phyloP scores from a whole-genome alignment of 2,113 vertebrate species.

The Osmerus mordax region DNA sequence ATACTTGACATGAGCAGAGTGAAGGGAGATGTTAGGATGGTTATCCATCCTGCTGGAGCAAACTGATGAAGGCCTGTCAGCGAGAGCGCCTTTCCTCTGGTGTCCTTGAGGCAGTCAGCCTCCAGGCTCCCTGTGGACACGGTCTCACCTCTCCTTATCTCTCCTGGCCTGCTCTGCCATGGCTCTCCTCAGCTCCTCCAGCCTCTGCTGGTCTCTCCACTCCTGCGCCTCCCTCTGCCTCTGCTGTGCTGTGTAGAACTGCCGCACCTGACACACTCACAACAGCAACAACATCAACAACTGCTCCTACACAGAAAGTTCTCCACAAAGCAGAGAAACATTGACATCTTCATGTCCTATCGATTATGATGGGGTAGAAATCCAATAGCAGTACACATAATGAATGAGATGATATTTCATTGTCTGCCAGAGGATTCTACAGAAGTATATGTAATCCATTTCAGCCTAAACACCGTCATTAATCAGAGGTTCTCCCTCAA shows the following conservation, averaged over 20 bases:
- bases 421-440: conserved; percentile 45
- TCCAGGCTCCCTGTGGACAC: conserved; percentile 6
- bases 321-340: conserved; percentile 25
- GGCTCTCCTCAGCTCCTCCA: conserved; percentile 77
- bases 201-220: conserved; percentile 70
- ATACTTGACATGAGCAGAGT: too few species aligned
- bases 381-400: conserved; percentile 58
- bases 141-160: conserved; percentile 83
- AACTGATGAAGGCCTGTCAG: background rate
- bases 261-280: conserved; percentile 73
- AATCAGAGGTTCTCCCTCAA: conserved; percentile 59
- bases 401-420: conserved; percentile 68
- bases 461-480: conserved; percentile 64
- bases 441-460: conserved; percentile 61
- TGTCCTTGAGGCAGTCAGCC: conserved; percentile 14
- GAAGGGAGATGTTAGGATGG: too few species aligned
- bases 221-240: conserved; percentile 76
- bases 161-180: conserved; percentile 82
- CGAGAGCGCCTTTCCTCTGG: background rate
- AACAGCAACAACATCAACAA: conserved; percentile 30
- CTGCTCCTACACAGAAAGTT: conserved; percentile 31
- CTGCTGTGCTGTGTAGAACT: conserved; percentile 80
- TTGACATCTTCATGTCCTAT: conserved; percentile 55
- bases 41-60: background rate
- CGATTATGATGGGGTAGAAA: conserved; percentile 53